Evolutionary conservation across 2,888 invertebrate genomes (phyloP).

Genomic region (Xestoiulus laeticollis): DNA sequence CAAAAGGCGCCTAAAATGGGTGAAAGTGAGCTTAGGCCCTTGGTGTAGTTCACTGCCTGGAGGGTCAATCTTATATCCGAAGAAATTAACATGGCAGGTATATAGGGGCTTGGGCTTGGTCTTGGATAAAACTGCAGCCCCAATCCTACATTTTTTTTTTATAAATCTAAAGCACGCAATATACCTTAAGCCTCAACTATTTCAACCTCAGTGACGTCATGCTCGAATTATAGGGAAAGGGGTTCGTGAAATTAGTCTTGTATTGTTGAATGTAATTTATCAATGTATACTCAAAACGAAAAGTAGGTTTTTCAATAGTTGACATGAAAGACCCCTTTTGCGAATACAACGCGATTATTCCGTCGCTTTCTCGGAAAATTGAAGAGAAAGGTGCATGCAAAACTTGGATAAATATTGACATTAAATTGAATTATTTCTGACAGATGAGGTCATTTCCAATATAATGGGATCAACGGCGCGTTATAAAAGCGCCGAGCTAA

Average conservation of each 20-base stretch:
- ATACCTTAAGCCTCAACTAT: too few species aligned
- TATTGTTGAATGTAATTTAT: neutral
- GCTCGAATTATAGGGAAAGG: neutral
- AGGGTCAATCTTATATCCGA: too few species aligned
- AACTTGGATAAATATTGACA: conserved; percentile 6
- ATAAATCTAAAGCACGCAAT: too few species aligned
- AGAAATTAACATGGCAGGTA: too few species aligned
- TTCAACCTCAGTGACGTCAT: neutral
- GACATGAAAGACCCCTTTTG: neutral
- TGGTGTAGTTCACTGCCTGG: too few species aligned
- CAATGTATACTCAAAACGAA: too few species aligned
- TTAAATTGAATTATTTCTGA: neutral
- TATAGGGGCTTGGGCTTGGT: too few species aligned
- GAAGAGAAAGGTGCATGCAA: neutral
- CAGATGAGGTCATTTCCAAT: conserved; percentile 29
- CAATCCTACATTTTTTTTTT: too few species aligned
- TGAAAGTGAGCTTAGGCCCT: too few species aligned
- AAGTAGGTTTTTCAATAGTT: neutral
- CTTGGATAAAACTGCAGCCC: too few species aligned
- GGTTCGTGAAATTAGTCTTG: neutral
- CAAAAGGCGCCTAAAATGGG: too few species aligned
- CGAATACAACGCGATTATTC: neutral
- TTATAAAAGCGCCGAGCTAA: neutral
- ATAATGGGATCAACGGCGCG: neutral
- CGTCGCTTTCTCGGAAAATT: neutral